phyloP scores from a whole-genome alignment of 2,113 vertebrate species.

The Salvator merianae region DNA sequence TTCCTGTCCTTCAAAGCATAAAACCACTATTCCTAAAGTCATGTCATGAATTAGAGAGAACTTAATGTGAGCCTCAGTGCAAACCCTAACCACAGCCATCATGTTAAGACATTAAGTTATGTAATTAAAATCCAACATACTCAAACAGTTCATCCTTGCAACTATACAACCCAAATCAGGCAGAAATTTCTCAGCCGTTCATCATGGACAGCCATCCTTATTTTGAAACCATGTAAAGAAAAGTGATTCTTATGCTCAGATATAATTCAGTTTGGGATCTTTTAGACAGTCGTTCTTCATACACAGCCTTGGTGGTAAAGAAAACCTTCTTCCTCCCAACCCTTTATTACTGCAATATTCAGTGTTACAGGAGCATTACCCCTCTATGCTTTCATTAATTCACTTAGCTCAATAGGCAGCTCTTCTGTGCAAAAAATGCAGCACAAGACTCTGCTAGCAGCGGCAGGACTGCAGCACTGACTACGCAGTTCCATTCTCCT shows the following conservation, averaged over 20 bases:
- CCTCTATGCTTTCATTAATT: not conserved
- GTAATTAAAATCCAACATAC: not conserved
- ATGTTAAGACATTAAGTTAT: not conserved
- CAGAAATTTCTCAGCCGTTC: constrained; percentile 12
- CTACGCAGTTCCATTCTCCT: constrained; percentile 36
- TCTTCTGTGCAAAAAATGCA: constrained; percentile 34
- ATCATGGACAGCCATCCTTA: not conserved
- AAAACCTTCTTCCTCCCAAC: not conserved
- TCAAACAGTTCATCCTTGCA: not conserved
- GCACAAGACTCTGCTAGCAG: constrained; percentile 14
- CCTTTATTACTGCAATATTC: not conserved
- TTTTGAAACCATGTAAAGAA: not conserved
- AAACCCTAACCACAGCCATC: not conserved
- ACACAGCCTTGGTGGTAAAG: no score
- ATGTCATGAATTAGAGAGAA: constrained; percentile 5
- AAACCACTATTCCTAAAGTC: not conserved
- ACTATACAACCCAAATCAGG: not conserved
- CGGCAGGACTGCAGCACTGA: constrained; percentile 30
- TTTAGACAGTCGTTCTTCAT: not conserved
- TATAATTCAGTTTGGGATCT: not conserved
- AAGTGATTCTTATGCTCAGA: not conserved
- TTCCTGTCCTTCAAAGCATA: not conserved
- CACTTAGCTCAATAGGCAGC: constrained; percentile 16
- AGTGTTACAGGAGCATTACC: not conserved
- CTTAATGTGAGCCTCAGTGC: not conserved